phyloP scores from a whole-genome alignment of 1,140 invertebrate genomes.

The Trichonephila clavipes region DNA sequence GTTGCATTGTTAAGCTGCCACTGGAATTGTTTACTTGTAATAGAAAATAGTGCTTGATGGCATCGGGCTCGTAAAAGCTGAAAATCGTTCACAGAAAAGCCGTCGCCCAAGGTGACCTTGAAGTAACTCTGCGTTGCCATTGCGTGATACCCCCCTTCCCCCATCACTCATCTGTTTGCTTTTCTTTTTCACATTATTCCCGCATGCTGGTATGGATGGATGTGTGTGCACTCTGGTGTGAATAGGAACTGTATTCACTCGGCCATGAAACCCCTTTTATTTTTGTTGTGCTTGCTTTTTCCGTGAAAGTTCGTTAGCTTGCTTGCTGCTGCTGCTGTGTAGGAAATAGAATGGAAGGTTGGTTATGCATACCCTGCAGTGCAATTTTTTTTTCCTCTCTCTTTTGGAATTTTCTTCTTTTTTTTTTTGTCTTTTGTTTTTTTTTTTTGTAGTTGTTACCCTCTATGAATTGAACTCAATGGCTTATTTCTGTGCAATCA shows the following conservation, averaged over 20 bases:
- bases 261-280: conserved; percentile 68
- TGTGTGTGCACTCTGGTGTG: conserved; percentile 72
- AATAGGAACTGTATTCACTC: conserved; percentile 76
- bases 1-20: conserved; percentile 54
- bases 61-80: conserved; percentile 31
- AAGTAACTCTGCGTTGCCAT: conserved; percentile 63
- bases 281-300: conserved; percentile 73
- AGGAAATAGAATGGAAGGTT: conserved; percentile 75
- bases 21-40: conserved; percentile 22
- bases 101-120: conserved; percentile 69
- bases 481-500: conserved; percentile 38
- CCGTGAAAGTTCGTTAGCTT: conserved; percentile 76
- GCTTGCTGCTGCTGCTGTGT: conserved; percentile 44
- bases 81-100: conserved; percentile 47
- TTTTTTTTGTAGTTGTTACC: background rate
- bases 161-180: conserved; percentile 64
- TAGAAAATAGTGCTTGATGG: conserved; percentile 27
- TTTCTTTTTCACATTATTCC: conserved; percentile 47
- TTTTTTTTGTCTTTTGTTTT: conserved; percentile 9
- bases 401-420: conserved; percentile 30
- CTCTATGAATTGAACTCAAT: conserved; percentile 10
- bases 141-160: conserved; percentile 63
- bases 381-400: conserved; percentile 31
- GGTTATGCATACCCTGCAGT: conserved; percentile 49
- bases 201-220: conserved; percentile 44